Evolutionary conservation across 2,888 invertebrate species (phyloP), one percentile per base, ranked within the genome.

Genomic region (Polietes domitor): DNA sequence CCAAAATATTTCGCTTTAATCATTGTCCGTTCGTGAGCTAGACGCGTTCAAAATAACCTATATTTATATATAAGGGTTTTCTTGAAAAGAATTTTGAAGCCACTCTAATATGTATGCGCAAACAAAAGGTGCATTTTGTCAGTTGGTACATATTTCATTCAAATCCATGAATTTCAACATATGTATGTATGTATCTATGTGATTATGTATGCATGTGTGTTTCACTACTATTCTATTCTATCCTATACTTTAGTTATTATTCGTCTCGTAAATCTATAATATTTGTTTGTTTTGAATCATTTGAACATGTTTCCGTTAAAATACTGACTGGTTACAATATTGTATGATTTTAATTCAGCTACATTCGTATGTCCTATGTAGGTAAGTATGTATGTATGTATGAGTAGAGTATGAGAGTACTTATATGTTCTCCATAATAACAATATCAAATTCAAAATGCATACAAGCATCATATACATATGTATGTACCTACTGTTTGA

Each of bases 141-240:
- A 9, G 32, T 6, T 9, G 32, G 32, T 32, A n/a, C n/a, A n/a
- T 5, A 47, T n/a, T 10, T 41, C 65, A 43, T 37, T 41, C 41
- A 32, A 15, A 7, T 43, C 21, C 37, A 1, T 65, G 37, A 41
- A 37, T 41, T 37, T 21, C 47, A 21, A 53, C 32, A 41, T 47
- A 47, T 47, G 24, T 50, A 72, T 77, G 43, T 70, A 55, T 73
- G 47, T 21, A 68, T 50, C 50, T 63, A 17, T 77, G 41, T 68
- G 26, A 65, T 19, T 32, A 68, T 50, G 58, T 65, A 41, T 37
- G 19, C 15, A 63, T 32, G 63, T 41, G 37, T 65, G 37, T n/a
- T 63, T 63, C 26, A 15, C 85, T 89, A 87, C 83, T 83, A 87
- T 85, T 83, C 75, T 85, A n/a, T 37, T 2, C 37, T 37, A 82